Percentiles rank a stretch among this genome's conserved stretches.
phyloP scores from a whole-genome alignment of 2,797 vertebrate species.

The Centropyge bicolor region DNA sequence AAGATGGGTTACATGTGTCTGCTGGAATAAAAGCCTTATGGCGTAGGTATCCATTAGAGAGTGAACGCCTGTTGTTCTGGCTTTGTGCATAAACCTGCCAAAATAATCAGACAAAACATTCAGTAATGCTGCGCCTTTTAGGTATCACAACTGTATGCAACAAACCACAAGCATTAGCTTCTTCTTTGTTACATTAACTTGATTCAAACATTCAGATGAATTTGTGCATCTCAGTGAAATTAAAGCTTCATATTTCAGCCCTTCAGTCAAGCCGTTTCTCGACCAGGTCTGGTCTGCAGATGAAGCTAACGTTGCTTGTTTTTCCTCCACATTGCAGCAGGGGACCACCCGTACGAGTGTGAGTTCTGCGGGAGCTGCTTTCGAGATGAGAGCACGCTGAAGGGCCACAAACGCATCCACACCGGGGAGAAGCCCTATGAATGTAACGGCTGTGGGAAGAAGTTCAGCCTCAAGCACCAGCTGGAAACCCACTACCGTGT shows the following conservation, averaged over 20 bases:
- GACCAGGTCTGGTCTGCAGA: not conserved
- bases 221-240: not conserved
- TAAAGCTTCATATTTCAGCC: not conserved
- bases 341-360: constrained; percentile 96
- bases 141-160: not conserved
- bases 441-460: constrained; percentile 98
- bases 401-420: constrained; percentile 99
- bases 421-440: constrained; percentile 98
- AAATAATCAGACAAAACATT: constrained; percentile 14
- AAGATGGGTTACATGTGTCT: constrained; percentile 52
- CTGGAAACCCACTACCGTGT: constrained; percentile 99
- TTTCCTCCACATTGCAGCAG: constrained; percentile 74
- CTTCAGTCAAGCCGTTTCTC: not conserved
- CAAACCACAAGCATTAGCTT: not conserved
- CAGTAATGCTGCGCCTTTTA: not conserved
- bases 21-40: constrained; percentile 37
- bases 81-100: constrained; percentile 16
- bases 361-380: constrained; percentile 99
- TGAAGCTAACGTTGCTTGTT: constrained; percentile 10
- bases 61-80: constrained; percentile 26
- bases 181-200: not conserved
- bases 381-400: constrained; percentile 97
- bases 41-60: constrained; percentile 20
- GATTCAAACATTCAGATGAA: not conserved
- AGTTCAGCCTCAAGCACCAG: constrained; percentile 99